These are phyloP conservation scores for Mastomys natalensis DNA, from an alignment of 2,113 vertebrate species.

Conservation along the genomic window DNA sequence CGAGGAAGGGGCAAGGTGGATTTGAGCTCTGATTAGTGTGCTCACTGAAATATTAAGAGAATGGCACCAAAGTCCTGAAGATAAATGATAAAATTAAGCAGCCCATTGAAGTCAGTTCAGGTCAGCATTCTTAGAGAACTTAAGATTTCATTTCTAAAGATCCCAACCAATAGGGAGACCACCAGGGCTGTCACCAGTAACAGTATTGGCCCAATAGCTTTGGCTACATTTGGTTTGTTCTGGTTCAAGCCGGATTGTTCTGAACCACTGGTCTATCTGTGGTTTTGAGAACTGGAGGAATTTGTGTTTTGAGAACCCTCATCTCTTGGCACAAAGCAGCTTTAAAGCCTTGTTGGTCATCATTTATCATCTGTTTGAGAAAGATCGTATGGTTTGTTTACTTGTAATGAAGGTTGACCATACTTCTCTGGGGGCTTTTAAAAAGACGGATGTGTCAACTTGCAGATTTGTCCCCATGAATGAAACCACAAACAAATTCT, in stretches of 20 bases:
- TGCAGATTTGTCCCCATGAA: constrained; percentile 77
- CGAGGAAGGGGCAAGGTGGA: neutral
- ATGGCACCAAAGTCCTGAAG: neutral
- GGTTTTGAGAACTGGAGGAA: constrained; percentile 64
- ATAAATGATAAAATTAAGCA: neutral
- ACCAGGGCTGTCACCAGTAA: neutral
- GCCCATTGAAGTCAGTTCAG: neutral
- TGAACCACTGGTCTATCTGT: neutral
- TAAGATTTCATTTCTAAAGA: neutral
- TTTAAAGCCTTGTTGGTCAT: constrained; percentile 32
- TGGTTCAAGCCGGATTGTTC: neutral
- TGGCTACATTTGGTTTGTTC: neutral
- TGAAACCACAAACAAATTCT: constrained; percentile 70
- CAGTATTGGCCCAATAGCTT: neutral
- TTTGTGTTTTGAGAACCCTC: constrained; percentile 47
- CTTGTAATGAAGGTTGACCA: constrained; percentile 71
- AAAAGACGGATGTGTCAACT: constrained; percentile 73
- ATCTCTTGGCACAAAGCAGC: constrained; percentile 47
- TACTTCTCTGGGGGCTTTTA: constrained; percentile 76
- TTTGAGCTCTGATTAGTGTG: neutral
- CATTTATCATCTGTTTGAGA: constrained; percentile 68
- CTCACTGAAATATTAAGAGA: neutral
- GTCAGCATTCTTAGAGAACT: neutral
- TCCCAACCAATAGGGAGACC: neutral
- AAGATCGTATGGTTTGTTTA: constrained; percentile 72